Evolutionary conservation across 2,797 vertebrate genomes (phyloP).

Genomic region (Enteromius treurensis): DNA sequence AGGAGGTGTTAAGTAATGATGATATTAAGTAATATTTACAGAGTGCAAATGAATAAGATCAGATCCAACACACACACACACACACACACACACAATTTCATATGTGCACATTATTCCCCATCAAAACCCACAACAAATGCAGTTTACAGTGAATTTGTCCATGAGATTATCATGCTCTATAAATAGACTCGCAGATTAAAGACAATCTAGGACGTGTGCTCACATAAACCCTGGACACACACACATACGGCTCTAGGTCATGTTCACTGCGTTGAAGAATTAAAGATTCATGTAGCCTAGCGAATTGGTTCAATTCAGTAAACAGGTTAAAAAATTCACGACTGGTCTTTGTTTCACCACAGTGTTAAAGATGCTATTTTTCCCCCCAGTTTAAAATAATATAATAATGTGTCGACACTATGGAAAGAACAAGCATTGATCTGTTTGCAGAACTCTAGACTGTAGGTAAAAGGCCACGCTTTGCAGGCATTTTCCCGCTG

Average conservation of each 20-base stretch:
- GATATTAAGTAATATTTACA: neutral
- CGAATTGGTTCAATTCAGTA: conserved; percentile 3
- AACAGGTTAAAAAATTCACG: neutral
- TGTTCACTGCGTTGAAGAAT: neutral
- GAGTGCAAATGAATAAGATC: neutral
- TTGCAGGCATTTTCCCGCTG: neutral
- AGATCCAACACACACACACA: no score
- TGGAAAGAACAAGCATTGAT: conserved; percentile 9
- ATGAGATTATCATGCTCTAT: conserved; percentile 52
- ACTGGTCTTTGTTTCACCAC: neutral
- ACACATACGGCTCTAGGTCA: conserved; percentile 3
- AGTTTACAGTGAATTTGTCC: conserved; percentile 34
- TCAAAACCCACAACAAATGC: neutral
- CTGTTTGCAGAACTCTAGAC: neutral
- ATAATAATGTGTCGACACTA: neutral
- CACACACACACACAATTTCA: neutral
- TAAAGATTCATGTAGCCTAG: neutral
- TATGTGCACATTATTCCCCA: neutral
- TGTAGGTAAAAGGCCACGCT: neutral
- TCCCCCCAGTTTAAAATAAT: neutral
- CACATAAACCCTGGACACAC: conserved; percentile 40
- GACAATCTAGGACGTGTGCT: conserved; percentile 42
- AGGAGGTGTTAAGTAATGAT: conserved; percentile 5
- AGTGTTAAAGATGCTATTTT: neutral
- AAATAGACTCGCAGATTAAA: conserved; percentile 54